A percentile compares a stretch with the other conserved stretches of the same genome.
Conservation (phyloP, 1,140 invertebrate genomes). For the Drosophila nebulosa region DNA sequence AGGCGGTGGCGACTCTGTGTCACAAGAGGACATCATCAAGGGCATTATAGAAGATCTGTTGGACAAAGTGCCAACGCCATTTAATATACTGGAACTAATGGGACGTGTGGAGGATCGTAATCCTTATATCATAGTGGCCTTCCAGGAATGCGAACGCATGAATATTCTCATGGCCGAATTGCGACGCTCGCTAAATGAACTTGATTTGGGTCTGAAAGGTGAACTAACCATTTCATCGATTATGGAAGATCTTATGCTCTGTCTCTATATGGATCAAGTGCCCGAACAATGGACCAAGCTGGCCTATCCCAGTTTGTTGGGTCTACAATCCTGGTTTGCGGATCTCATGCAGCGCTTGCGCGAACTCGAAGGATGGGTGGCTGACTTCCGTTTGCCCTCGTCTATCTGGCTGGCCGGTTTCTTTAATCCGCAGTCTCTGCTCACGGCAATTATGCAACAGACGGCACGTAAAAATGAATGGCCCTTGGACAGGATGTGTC, state of each 20-base stretch:
- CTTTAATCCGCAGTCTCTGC: slow-evolving; percentile 98
- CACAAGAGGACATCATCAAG: slow-evolving; percentile 93
- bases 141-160: slow-evolving; percentile 98
- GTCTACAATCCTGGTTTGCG: slow-evolving; percentile 92
- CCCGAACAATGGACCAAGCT: slow-evolving; percentile 91
- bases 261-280: slow-evolving; percentile 92
- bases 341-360: slow-evolving; percentile 90
- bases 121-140: slow-evolving; percentile 94
- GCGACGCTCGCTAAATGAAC: slow-evolving; percentile 89
- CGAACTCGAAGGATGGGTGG: slow-evolving; percentile 90
- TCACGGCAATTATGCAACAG: slow-evolving; percentile 98
- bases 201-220: slow-evolving; percentile 94
- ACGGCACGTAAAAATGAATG: slow-evolving; percentile 97
- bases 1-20: slow-evolving; percentile 84
- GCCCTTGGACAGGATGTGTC: slow-evolving; percentile 97
- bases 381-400: slow-evolving; percentile 90
- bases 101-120: slow-evolving; percentile 93
- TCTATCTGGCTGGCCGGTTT: slow-evolving; percentile 96
- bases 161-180: slow-evolving; percentile 92
- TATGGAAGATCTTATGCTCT: slow-evolving; percentile 93
- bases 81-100: slow-evolving; percentile 93
- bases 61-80: slow-evolving; percentile 94
- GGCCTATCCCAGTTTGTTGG: slow-evolving; percentile 94
- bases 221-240: slow-evolving; percentile 95
- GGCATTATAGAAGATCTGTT: slow-evolving; percentile 92